Percentiles rank a stretch among this genome's conserved stretches.
Conservation (phyloP, 2,888 invertebrate species). For the Spodoptera picta region DNA sequence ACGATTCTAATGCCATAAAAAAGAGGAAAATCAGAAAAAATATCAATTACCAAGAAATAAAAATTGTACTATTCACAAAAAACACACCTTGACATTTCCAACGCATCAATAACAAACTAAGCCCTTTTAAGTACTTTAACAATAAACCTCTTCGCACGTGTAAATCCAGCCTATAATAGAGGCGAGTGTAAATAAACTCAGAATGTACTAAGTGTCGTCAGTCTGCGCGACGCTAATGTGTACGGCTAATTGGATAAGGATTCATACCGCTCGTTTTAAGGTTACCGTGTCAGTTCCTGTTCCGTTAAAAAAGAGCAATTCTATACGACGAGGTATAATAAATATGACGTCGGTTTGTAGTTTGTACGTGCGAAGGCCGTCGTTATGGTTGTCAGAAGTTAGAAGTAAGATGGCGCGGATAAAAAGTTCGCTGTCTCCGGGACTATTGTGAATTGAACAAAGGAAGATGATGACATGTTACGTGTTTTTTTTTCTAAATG, state of each 20-base stretch:
- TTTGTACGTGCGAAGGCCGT: conserved; percentile 39
- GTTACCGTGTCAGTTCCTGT: conserved; percentile 53
- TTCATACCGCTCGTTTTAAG: conserved; percentile 38
- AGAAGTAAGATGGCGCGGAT: not conserved
- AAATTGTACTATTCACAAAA: too few relatives aligned
- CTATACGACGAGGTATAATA: conserved; percentile 30
- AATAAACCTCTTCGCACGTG: too few relatives aligned
- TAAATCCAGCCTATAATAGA: too few relatives aligned
- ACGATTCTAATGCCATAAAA: too few relatives aligned
- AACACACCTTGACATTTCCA: too few relatives aligned
- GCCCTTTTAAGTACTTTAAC: too few relatives aligned
- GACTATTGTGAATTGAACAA: not conserved
- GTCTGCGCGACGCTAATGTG: conserved; percentile 25
- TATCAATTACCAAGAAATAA: too few relatives aligned
- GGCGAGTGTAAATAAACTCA: conserved; percentile 9
- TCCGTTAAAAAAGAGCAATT: conserved; percentile 42
- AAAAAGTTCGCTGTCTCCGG: not conserved
- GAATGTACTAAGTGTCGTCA: conserved; percentile 19
- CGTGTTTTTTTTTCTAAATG: too few relatives aligned
- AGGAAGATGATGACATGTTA: too few relatives aligned
- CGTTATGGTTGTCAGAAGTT: conserved; percentile 27
- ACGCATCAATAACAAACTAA: too few relatives aligned
- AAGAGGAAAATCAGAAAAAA: too few relatives aligned
- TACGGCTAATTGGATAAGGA: conserved; percentile 44
- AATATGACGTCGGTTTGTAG: conserved; percentile 21